Percentiles rank a stretch among this genome's conserved stretches.
These are phyloP conservation scores for Clitarchus hookeri DNA, from an alignment of 2,888 invertebrate genomes.

Conservation along the genomic window DNA sequence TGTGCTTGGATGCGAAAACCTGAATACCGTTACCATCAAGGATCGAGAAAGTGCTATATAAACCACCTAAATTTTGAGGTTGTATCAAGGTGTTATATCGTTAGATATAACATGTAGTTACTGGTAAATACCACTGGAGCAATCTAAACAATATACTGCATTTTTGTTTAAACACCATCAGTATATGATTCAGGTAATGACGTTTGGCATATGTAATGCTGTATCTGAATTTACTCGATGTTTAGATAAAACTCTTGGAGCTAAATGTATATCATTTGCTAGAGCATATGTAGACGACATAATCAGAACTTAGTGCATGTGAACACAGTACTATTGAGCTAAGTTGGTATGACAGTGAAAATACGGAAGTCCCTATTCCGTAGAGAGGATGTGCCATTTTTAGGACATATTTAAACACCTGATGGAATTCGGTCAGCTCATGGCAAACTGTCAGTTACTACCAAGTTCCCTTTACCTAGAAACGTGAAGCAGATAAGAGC, in stretches of 20 bases:
- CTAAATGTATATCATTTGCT: not conserved
- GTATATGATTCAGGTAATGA: too few species aligned
- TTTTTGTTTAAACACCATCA: too few species aligned
- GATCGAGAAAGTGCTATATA: not conserved
- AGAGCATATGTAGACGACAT: not conserved
- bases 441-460: not conserved
- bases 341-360: not conserved
- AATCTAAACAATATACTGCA: too few species aligned
- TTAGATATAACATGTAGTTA: not conserved
- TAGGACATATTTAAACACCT: not conserved
- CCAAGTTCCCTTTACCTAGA: not conserved
- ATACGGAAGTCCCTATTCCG: not conserved
- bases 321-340: not conserved
- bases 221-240: not conserved
- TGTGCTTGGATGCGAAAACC: not conserved
- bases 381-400: not conserved
- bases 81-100: not conserved
- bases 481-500: not conserved
- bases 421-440: not conserved
- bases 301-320: not conserved
- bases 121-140: too few species aligned
- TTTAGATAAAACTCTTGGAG: not conserved
- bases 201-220: not conserved
- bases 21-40: not conserved
- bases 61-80: not conserved